Conservation (phyloP, 30 jellyfish, hydroid and myxozoan species). For the Thelohanellus kitauei region DNA sequence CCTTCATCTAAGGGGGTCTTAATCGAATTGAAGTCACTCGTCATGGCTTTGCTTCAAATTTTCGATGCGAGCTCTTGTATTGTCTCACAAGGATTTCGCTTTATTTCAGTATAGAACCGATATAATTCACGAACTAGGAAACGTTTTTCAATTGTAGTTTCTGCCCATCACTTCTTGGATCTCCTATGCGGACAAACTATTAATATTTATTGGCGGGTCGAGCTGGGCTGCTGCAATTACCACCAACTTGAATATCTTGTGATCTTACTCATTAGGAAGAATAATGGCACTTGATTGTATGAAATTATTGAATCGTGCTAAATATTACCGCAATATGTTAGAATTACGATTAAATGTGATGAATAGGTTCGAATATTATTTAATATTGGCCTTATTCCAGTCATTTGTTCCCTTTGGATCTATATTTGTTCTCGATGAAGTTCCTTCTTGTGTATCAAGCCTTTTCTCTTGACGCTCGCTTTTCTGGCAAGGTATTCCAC, state of each 20-base stretch:
- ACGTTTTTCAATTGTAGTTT: conserved; percentile 9
- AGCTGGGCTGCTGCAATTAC: conserved; percentile 1
- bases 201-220: conserved; percentile 1
- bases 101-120: conserved; percentile 9
- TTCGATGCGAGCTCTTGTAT: conserved; percentile 8
- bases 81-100: conserved; percentile 12
- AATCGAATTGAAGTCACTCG: conserved; percentile 6
- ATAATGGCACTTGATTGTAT: no score
- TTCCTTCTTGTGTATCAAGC: no score
- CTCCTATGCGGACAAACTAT: conserved; percentile 2
- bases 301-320: no score
- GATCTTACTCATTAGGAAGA: no score
- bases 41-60: conserved; percentile 14
- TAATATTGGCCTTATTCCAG: no score
- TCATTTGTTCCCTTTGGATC: no score
- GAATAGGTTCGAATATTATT: no score
- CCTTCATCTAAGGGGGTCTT: conserved; percentile 13
- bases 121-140: conserved; percentile 9
- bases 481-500: no score
- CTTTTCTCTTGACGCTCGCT: no score
- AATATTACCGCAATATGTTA: no score
- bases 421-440: no score
- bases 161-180: conserved; percentile 2
- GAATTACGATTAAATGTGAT: no score
- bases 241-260: conserved; percentile 3